Evolutionary conservation across 1,140 invertebrate species (phyloP).

Genomic region (Hormaphis cornu): DNA sequence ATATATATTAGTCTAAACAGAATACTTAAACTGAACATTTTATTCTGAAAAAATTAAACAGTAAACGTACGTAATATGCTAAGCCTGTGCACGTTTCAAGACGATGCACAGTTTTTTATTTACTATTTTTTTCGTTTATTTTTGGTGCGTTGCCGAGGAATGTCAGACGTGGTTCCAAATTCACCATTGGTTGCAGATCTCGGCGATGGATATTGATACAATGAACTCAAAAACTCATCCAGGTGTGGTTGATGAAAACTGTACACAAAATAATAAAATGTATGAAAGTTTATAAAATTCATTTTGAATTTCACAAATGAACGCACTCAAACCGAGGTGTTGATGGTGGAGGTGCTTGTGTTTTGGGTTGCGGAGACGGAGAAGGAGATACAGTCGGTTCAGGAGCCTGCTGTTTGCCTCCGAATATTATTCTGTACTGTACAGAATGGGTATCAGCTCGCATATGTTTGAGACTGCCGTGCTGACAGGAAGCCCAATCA

Average conservation of each 20-base stretch:
- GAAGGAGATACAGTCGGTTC: constrained; percentile 40
- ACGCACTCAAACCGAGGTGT: constrained; percentile 20
- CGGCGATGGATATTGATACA: constrained; percentile 22
- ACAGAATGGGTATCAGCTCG: constrained; percentile 81
- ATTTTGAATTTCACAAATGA: not conserved
- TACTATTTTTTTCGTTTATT: constrained; percentile 28
- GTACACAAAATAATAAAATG: not conserved
- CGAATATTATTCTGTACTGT: constrained; percentile 82
- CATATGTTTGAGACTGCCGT: constrained; percentile 65
- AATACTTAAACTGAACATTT: not conserved
- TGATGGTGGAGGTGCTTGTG: constrained; percentile 21
- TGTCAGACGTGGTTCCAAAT: constrained; percentile 6
- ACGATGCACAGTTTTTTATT: not conserved
- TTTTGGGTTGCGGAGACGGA: constrained; percentile 21
- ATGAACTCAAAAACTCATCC: constrained; percentile 19
- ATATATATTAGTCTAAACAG: not conserved
- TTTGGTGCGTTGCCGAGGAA: constrained; percentile 29
- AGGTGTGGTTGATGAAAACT: constrained; percentile 27
- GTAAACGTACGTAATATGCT: not conserved
- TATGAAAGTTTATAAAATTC: not conserved
- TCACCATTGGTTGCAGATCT: constrained; percentile 20
- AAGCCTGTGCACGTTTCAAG: not conserved
- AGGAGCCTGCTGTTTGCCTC: constrained; percentile 47
- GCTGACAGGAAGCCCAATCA: constrained; percentile 90
- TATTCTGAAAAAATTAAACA: not conserved